Conservation (phyloP, 2,797 vertebrate genomes). For the Pygocentrus nattereri region DNA sequence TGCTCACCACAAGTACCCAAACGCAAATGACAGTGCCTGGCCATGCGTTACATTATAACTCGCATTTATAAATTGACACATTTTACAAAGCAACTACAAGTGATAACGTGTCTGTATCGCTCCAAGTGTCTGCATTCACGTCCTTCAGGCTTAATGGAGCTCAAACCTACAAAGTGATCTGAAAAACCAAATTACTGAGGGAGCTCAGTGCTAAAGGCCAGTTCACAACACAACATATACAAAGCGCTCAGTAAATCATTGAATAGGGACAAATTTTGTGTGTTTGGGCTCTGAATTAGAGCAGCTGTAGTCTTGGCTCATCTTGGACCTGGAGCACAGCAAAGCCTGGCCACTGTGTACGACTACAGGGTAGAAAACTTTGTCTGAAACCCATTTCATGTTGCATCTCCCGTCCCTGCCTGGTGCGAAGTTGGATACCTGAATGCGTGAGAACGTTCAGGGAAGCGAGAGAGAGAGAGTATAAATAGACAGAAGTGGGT, state of each 20-base stretch:
- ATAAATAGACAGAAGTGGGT: constrained; percentile 19
- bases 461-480: not conserved
- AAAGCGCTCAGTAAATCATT: not conserved
- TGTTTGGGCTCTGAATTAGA: too few relatives aligned
- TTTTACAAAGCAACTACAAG: too few relatives aligned
- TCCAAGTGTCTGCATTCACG: too few relatives aligned
- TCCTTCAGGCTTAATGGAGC: too few relatives aligned
- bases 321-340: too few relatives aligned
- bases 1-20: too few relatives aligned
- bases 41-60: too few relatives aligned
- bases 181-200: not conserved
- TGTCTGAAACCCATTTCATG: not conserved
- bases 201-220: not conserved
- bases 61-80: too few relatives aligned
- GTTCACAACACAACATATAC: not conserved
- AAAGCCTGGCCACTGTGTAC: not conserved
- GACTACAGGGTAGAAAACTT: not conserved
- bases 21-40: too few relatives aligned
- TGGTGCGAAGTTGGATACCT: not conserved
- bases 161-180: not conserved
- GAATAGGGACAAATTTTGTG: too few relatives aligned
- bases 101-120: too few relatives aligned
- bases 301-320: too few relatives aligned
- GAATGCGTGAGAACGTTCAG: not conserved
- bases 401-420: not conserved